Conservation (phyloP, 2,113 vertebrate species). For the Sakesphorus luctuosus region DNA sequence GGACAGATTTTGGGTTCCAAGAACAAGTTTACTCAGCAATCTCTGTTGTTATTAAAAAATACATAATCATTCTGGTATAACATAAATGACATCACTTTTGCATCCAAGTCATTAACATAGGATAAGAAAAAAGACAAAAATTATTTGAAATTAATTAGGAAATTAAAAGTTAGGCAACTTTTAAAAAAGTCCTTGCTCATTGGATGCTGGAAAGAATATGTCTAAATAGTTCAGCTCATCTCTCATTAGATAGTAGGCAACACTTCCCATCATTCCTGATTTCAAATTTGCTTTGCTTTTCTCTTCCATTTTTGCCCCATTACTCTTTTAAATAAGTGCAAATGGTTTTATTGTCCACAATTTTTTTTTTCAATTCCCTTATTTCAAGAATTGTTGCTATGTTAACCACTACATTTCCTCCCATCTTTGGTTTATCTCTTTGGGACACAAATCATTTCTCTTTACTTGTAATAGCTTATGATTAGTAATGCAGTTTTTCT, state of each 20-base stretch:
- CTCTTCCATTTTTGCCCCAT: not conserved
- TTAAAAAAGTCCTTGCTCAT: not conserved
- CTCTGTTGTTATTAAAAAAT: not conserved
- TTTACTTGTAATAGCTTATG: not conserved
- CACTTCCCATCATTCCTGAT: not conserved
- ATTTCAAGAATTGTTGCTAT: not conserved
- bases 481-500: constrained; percentile 2
- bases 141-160: not conserved
- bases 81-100: not conserved
- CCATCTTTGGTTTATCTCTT: not conserved
- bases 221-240: not conserved
- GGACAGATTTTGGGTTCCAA: not conserved
- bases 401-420: not conserved
- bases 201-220: not conserved
- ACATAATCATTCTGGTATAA: not conserved
- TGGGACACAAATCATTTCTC: not conserved
- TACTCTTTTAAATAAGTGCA: not conserved
- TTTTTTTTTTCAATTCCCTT: not conserved
- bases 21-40: not conserved
- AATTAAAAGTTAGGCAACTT: not conserved
- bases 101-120: not conserved
- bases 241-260: not conserved
- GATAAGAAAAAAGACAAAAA: not conserved
- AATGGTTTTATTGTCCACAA: not conserved
- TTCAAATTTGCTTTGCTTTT: constrained; percentile 1